Percentiles rank a stretch among this genome's conserved stretches.
Evolutionary conservation across 2,113 vertebrate genomes (phyloP).

Genomic region (Chinchilla lanigera): DNA sequence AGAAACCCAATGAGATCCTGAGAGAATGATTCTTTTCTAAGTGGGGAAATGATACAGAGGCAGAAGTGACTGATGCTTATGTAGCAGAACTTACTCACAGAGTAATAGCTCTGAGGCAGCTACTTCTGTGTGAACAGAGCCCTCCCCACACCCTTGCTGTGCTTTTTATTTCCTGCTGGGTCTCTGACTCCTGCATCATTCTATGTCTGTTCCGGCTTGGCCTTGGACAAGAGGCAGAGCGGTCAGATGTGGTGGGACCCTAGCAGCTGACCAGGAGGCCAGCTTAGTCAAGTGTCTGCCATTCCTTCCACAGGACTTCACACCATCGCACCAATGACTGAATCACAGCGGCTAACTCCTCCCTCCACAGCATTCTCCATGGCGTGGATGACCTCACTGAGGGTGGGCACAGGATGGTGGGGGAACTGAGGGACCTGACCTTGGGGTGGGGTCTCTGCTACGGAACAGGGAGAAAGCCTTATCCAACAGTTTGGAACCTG

Average conservation of each 20-base stretch:
- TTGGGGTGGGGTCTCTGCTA: conserved; percentile 90
- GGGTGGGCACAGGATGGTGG: conserved; percentile 94
- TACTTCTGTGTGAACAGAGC: not conserved
- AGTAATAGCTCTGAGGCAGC: not conserved
- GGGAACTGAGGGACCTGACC: conserved; percentile 93
- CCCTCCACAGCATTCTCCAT: conserved; percentile 93
- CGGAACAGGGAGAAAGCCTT: conserved; percentile 51
- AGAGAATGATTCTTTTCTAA: not conserved
- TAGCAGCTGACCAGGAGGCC: conserved; percentile 18
- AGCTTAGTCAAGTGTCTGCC: conserved; percentile 82
- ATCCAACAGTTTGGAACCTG: not conserved
- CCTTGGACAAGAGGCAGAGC: not conserved
- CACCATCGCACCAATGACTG: conserved; percentile 97
- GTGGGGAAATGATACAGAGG: not conserved
- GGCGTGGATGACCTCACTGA: conserved; percentile 97
- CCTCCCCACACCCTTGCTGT: not conserved
- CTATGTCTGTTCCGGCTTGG: not conserved
- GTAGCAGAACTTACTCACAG: not conserved
- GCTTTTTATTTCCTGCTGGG: not conserved
- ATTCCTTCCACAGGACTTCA: conserved; percentile 93
- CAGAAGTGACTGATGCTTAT: not conserved
- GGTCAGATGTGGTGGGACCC: not conserved
- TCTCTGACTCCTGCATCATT: not conserved
- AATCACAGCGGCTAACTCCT: conserved; percentile 96
- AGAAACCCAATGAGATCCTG: not conserved